Conservation (phyloP, 2,888 invertebrate genomes). For the Elysia crispata region DNA sequence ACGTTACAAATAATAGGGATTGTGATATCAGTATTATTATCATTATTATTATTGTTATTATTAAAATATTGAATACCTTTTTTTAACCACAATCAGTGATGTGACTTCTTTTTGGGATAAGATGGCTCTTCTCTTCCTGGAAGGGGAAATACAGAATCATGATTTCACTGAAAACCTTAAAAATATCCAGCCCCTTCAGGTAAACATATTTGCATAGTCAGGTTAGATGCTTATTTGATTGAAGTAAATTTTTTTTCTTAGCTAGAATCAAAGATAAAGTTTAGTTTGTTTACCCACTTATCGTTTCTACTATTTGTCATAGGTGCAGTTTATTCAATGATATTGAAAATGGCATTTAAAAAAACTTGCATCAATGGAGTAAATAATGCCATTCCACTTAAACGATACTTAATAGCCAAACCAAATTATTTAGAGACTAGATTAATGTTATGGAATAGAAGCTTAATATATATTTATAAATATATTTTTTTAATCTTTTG, state of each 20-base stretch:
- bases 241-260: not conserved
- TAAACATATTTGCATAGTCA: not conserved
- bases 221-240: not conserved
- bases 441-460: too few relatives aligned
- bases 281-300: too few relatives aligned
- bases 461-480: not conserved
- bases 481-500: not conserved
- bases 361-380: too few relatives aligned
- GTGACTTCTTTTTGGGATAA: constrained; percentile 32
- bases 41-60: too few relatives aligned
- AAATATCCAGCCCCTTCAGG: constrained; percentile 2
- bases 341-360: too few relatives aligned
- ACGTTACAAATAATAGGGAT: too few relatives aligned
- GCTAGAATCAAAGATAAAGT: not conserved
- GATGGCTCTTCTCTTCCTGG: constrained; percentile 23
- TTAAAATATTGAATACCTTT: not conserved
- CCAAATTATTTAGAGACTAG: too few relatives aligned
- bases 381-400: too few relatives aligned
- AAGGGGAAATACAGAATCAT: constrained; percentile 19
- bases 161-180: constrained; percentile 32
- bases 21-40: too few relatives aligned
- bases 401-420: too few relatives aligned
- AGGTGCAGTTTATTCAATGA: too few relatives aligned
- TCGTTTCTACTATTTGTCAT: too few relatives aligned
- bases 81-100: not conserved